Evolutionary conservation across 2,113 vertebrate genomes (phyloP).

Genomic region (Chionomys nivalis): DNA sequence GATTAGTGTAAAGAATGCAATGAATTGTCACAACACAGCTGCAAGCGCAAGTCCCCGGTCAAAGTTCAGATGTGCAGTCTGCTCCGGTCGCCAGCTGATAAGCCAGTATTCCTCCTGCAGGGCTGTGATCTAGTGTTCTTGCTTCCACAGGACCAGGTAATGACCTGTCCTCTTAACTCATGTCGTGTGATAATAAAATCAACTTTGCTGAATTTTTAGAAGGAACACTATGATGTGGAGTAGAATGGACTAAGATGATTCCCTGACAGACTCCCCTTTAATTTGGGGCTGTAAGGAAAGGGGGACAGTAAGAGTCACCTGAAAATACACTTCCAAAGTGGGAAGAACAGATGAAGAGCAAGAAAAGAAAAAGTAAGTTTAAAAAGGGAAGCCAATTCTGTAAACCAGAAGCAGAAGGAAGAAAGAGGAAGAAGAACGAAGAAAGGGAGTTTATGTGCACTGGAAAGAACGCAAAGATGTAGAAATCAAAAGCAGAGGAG

Average conservation of each 20-base stretch:
- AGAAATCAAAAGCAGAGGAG: neutral
- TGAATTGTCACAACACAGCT: neutral
- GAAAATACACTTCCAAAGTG: neutral
- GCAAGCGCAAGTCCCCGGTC: neutral
- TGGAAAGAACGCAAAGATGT: neutral
- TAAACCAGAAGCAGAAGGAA: conserved; percentile 37
- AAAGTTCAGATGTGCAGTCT: neutral
- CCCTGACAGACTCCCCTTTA: neutral
- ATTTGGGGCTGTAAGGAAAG: neutral
- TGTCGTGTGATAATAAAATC: neutral
- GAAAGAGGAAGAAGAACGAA: neutral
- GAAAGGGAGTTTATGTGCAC: neutral
- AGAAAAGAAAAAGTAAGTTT: conserved; percentile 13
- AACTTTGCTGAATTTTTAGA: neutral
- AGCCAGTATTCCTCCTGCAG: neutral
- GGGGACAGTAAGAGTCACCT: neutral
- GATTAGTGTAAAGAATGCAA: neutral
- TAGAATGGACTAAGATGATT: neutral
- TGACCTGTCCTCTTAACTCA: neutral
- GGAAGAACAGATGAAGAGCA: neutral
- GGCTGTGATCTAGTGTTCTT: neutral
- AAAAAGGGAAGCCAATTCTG: neutral
- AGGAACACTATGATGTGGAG: neutral
- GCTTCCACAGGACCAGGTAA: neutral
- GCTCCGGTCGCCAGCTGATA: neutral